Conservation (phyloP, 2,113 vertebrate genomes). For the Scortum barcoo region DNA sequence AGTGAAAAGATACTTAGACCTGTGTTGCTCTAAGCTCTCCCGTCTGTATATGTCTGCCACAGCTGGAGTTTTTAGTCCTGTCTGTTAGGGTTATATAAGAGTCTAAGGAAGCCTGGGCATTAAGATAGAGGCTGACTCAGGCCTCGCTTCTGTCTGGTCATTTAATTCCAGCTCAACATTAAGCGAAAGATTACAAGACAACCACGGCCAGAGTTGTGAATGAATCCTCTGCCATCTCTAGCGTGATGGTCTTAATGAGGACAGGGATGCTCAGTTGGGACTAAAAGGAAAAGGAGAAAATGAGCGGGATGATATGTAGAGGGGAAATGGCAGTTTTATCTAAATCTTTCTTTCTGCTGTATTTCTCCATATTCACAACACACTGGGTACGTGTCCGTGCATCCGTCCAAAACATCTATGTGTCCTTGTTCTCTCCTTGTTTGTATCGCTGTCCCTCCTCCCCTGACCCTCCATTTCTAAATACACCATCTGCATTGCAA, state of each 20-base stretch:
- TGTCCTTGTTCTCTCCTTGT: slow-evolving; percentile 40
- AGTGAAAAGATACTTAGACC: slow-evolving; percentile 38
- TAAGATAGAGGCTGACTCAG: slow-evolving; percentile 70
- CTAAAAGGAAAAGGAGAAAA: slow-evolving; percentile 9
- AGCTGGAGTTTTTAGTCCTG: slow-evolving; percentile 62
- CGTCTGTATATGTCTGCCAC: slow-evolving; percentile 47
- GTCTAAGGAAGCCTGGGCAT: slow-evolving; percentile 59
- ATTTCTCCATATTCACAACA: slow-evolving; percentile 2
- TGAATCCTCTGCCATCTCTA: slow-evolving; percentile 22
- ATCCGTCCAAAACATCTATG: slow-evolving; percentile 17
- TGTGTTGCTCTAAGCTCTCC: slow-evolving; percentile 41
- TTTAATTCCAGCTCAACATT: slow-evolving; percentile 70
- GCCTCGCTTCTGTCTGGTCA: slow-evolving; percentile 55
- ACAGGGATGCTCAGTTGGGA: slow-evolving; percentile 21
- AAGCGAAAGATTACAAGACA: slow-evolving; percentile 59
- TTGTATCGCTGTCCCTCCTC: slow-evolving; percentile 12
- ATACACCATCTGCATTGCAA: slow-evolving; percentile 58
- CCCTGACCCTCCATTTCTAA: slow-evolving; percentile 19
- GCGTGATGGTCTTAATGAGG: slow-evolving; percentile 49
- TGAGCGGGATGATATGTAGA: not conserved
- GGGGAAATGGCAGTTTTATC: slow-evolving; percentile 2
- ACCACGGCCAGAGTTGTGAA: slow-evolving; percentile 30
- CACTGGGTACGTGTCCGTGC: not conserved
- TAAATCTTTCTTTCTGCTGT: slow-evolving; percentile 8
- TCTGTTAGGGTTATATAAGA: slow-evolving; percentile 72